Evolutionary conservation across 2,113 vertebrate species (phyloP).

Genomic region (Centrocercus urophasianus): DNA sequence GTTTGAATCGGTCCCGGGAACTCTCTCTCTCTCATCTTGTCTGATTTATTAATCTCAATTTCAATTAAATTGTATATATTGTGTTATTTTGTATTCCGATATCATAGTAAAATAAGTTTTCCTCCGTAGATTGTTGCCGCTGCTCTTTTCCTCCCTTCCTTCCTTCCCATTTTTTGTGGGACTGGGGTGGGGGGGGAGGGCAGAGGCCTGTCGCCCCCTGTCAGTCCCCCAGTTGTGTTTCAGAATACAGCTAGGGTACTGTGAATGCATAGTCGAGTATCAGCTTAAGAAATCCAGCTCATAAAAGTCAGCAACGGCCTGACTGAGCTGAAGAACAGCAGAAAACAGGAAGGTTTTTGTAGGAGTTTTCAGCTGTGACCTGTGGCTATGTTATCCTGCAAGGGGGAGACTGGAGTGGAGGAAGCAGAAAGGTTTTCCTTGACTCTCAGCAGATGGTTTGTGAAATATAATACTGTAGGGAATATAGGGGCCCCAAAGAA

Average conservation of each 20-base stretch:
- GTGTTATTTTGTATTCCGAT: too few relatives aligned
- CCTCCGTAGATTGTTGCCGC: too few relatives aligned
- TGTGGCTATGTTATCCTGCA: neutral
- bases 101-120: too few relatives aligned
- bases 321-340: neutral
- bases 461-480: constrained; percentile 27
- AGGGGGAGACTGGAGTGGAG: neutral
- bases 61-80: too few relatives aligned
- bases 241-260: neutral
- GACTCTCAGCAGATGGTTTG: constrained; percentile 22
- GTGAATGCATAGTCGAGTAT: neutral
- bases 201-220: too few relatives aligned
- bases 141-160: too few relatives aligned
- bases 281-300: neutral
- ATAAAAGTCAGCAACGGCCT: neutral
- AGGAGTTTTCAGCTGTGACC: constrained; percentile 1
- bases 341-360: neutral
- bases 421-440: neutral
- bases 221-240: neutral
- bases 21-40: too few relatives aligned
- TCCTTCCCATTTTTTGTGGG: too few relatives aligned
- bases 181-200: too few relatives aligned
- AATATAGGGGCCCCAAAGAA: neutral
- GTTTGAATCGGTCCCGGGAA: too few relatives aligned
- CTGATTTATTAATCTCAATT: too few relatives aligned